These are phyloP conservation scores for Iphiclides podalirius DNA, from an alignment of 2,888 invertebrate genomes.

Conservation along the genomic window DNA sequence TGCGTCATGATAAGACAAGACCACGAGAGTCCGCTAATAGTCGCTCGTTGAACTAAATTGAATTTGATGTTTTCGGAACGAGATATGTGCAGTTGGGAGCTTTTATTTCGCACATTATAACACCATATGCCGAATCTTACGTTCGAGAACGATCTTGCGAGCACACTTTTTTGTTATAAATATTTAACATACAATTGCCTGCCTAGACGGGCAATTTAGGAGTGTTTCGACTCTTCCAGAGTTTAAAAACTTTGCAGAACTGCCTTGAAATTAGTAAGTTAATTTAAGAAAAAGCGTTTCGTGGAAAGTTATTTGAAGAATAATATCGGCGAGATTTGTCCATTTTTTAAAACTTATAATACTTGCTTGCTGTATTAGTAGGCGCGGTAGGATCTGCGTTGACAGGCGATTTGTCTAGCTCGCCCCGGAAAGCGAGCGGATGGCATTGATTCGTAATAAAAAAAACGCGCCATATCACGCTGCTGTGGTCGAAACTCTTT, in stretches of 20 bases:
- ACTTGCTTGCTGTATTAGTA: neutral
- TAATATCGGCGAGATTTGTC: neutral
- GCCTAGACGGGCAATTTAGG: neutral
- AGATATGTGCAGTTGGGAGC: conserved; percentile 11
- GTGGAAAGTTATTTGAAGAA: too few species aligned
- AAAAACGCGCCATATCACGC: conserved; percentile 59
- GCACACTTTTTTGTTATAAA: too few species aligned
- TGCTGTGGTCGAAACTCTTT: conserved; percentile 51
- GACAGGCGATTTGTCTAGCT: conserved; percentile 58
- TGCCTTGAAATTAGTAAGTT: too few species aligned
- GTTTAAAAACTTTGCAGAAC: too few species aligned
- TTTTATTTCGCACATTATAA: neutral
- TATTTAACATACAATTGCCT: too few species aligned
- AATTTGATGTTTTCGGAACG: conserved; percentile 27
- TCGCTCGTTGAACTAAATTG: conserved; percentile 48
- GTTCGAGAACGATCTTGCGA: too few species aligned
- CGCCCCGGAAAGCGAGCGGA: conserved; percentile 54
- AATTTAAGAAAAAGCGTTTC: too few species aligned
- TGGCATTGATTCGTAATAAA: conserved; percentile 66
- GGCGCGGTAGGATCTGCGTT: conserved; percentile 25
- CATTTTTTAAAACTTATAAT: neutral
- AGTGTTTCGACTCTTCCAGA: too few species aligned
- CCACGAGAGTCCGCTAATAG: conserved; percentile 51
- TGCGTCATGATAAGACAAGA: conserved; percentile 48
- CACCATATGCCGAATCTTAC: too few species aligned